A percentile compares a stretch with the other conserved stretches of the same genome.
These are phyloP conservation scores for Maniola jurtina DNA, from an alignment of 1,140 invertebrate species.

Conservation along the genomic window DNA sequence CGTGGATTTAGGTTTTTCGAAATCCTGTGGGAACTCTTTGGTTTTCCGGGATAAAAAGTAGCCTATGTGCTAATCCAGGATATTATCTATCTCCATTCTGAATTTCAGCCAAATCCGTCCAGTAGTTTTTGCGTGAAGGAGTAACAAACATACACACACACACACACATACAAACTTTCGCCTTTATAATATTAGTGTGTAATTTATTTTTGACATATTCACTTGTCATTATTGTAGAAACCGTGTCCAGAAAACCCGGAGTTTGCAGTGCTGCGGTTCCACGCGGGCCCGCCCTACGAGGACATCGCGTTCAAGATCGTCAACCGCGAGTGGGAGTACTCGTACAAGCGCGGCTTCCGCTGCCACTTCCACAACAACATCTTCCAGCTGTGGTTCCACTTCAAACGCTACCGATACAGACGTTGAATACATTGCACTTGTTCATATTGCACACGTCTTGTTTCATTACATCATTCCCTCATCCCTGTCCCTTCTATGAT, in stretches of 20 bases:
- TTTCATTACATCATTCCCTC: not conserved
- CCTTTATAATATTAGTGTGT: too few relatives aligned
- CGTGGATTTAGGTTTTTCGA: too few relatives aligned
- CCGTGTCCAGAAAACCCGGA: slow-evolving; percentile 95
- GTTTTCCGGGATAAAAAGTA: too few relatives aligned
- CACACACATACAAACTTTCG: too few relatives aligned
- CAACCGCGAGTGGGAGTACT: slow-evolving; percentile 99
- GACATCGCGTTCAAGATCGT: slow-evolving; percentile 99
- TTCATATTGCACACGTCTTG: not conserved
- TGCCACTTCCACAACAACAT: slow-evolving; percentile 99
- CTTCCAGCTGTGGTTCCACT: slow-evolving; percentile 99
- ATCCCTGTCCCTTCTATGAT: too few relatives aligned
- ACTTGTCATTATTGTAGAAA: slow-evolving; percentile 81
- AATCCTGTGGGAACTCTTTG: too few relatives aligned
- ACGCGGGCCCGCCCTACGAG: slow-evolving; percentile 98
- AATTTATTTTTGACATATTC: not conserved
- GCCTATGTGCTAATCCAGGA: too few relatives aligned
- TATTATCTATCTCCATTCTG: too few relatives aligned
- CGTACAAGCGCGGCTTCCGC: slow-evolving; percentile 97
- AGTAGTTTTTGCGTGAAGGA: too few relatives aligned
- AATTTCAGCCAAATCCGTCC: too few relatives aligned
- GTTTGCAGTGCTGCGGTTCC: slow-evolving; percentile 96
- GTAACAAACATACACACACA: too few relatives aligned
- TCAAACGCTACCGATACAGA: slow-evolving; percentile 97
- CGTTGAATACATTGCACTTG: slow-evolving; percentile 78